Evolutionary conservation across 1,140 invertebrate species (phyloP).

Genomic region (Mya arenaria): DNA sequence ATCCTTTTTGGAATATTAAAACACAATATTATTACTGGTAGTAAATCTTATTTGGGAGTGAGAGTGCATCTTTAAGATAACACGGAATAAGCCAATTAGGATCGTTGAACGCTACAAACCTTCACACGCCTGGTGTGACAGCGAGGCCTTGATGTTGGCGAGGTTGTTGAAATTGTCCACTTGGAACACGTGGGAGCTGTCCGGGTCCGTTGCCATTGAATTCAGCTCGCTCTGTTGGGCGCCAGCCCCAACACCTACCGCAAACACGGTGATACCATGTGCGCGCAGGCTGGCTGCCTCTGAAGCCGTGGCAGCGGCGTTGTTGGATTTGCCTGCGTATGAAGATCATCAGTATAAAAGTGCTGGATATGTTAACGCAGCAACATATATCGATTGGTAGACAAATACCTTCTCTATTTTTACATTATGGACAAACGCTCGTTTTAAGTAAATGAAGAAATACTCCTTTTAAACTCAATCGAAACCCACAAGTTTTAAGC

Average conservation of each 20-base stretch:
- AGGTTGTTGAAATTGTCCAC: slow-evolving; percentile 64
- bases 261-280: slow-evolving; percentile 67
- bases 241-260: slow-evolving; percentile 67
- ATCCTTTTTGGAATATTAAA: too few species aligned
- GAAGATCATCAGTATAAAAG: background rate
- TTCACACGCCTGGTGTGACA: slow-evolving; percentile 63
- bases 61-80: too few species aligned
- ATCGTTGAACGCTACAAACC: too few species aligned
- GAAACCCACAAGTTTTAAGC: too few species aligned
- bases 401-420: too few species aligned
- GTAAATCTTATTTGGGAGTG: too few species aligned
- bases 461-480: too few species aligned
- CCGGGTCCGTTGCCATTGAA: slow-evolving; percentile 66
- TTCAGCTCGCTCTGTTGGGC: slow-evolving; percentile 58
- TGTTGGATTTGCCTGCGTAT: slow-evolving; percentile 43
- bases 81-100: too few species aligned
- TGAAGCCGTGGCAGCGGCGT: slow-evolving; percentile 32
- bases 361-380: background rate
- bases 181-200: slow-evolving; percentile 65
- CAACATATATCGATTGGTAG: background rate
- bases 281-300: slow-evolving; percentile 36
- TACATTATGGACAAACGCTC: too few species aligned
- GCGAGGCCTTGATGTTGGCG: slow-evolving; percentile 55
- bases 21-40: too few species aligned
- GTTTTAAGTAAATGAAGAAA: too few species aligned